phyloP scores from a whole-genome alignment of 2,888 invertebrate species.

The Caenorhabditis sp. region DNA sequence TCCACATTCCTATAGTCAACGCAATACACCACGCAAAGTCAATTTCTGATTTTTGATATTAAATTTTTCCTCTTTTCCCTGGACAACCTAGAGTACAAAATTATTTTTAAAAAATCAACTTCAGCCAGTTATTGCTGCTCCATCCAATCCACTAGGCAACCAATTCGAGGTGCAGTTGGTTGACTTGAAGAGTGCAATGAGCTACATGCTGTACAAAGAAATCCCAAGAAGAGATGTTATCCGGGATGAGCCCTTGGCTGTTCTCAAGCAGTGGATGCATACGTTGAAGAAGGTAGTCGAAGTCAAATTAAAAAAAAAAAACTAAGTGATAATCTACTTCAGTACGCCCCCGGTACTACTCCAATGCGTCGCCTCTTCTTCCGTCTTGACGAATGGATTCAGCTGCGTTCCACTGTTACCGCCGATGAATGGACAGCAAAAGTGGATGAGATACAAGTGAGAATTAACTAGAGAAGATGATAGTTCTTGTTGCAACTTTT shows the following conservation, averaged over 20 bases:
- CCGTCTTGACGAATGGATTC: constrained; percentile 86
- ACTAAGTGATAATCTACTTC: constrained; percentile 43
- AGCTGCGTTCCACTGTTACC: constrained; percentile 80
- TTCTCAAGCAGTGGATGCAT: constrained; percentile 89
- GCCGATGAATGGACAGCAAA: constrained; percentile 84
- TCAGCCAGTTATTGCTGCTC: constrained; percentile 56
- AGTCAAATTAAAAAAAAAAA: neutral
- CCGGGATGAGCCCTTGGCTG: constrained; percentile 88
- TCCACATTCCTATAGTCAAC: constrained; percentile 32
- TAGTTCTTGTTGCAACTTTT: neutral
- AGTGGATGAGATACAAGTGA: constrained; percentile 83
- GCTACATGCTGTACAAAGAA: constrained; percentile 89
- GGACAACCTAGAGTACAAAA: too few relatives aligned
- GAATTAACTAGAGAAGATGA: constrained; percentile 8
- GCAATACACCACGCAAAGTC: constrained; percentile 12
- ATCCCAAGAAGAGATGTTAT: constrained; percentile 88
- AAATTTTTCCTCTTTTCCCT: neutral
- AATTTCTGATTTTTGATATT: neutral
- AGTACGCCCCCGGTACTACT: constrained; percentile 90
- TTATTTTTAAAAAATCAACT: constrained; percentile 25
- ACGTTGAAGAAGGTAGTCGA: constrained; percentile 86
- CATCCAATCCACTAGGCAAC: constrained; percentile 46
- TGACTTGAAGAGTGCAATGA: constrained; percentile 93
- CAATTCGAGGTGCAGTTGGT: constrained; percentile 88
- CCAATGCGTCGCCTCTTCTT: constrained; percentile 88